Evolutionary conservation across 2,113 vertebrate genomes (phyloP), one percentile per base, ranked within the genome.

Genomic region (Mustela nigripes): DNA sequence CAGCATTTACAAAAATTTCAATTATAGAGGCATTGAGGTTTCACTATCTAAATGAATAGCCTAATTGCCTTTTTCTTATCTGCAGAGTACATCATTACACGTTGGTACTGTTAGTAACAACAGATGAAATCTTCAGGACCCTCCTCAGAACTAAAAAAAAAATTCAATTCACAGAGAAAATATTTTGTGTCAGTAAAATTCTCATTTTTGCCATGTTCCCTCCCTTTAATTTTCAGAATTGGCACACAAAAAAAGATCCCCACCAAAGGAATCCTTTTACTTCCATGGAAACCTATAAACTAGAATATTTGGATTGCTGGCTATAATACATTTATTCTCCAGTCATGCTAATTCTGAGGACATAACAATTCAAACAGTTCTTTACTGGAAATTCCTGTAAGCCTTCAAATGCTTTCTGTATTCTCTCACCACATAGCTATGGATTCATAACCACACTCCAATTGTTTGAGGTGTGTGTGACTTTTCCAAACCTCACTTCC

Each of bases 111-210:
- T 85, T 62, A 62, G 76, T 16, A 90, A 45, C 5, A 92, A 78
- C 4, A 63, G 42, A 78, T 53, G 60, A 94, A 79, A 95, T 73
- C 28, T 69, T 24, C 26, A 94, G 26, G 39, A 36, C 76, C 33
- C 22, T 93, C 60, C 16, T 82, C 15, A 69, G 62, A 79, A 83
- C 3, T 86, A 45, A 88, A 58, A 53, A 36, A 39, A 86, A 86
- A 79, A 88, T 36, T 87, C 62, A 83, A 73, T 18, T 96, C 24
- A 85, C 1, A 50, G 31, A 95, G 42, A 97, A 93, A 89, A 83
- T 36, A 33, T 16, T 63, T 65, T 53, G 19, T 48, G 39, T 22
- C 58, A 83, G 56, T 12, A 1, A 31, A 60, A 28, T 94, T 84
- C 28, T 81, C 16, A 28, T 71, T 85, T 83, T 91, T 62, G 28